A percentile compares a stretch with the other conserved stretches of the same genome.
Evolutionary conservation across 1,140 invertebrate species (phyloP).

Genomic region (Aphaenogaster rudis): DNA sequence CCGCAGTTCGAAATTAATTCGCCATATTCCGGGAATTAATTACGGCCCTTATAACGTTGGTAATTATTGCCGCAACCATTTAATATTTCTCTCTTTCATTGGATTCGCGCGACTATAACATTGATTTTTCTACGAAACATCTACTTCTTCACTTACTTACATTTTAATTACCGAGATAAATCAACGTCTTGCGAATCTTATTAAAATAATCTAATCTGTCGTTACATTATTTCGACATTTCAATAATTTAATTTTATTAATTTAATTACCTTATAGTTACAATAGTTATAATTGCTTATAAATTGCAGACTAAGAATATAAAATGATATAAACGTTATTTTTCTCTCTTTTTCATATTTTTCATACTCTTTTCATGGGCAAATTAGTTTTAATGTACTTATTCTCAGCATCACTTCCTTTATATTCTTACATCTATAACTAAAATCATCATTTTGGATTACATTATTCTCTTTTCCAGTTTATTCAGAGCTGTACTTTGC

Average conservation of each 20-base stretch:
- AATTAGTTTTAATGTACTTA: background rate
- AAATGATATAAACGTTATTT: background rate
- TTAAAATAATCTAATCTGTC: background rate
- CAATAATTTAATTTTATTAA: background rate
- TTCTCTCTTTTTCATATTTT: background rate
- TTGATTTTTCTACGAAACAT: constrained; percentile 21
- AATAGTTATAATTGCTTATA: background rate
- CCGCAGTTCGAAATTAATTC: constrained; percentile 62
- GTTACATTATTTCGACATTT: background rate
- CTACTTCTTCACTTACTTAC: background rate
- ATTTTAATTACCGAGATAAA: background rate
- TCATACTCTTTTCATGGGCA: background rate
- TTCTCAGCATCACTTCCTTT: background rate
- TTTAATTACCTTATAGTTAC: constrained; percentile 12
- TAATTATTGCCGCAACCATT: constrained; percentile 52
- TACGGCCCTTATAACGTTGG: constrained; percentile 53
- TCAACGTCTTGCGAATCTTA: background rate
- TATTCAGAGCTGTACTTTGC: background rate
- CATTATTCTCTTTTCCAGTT: background rate
- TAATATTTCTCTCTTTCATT: constrained; percentile 39
- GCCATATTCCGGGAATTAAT: constrained; percentile 55
- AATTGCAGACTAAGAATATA: background rate
- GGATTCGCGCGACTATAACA: constrained; percentile 9
- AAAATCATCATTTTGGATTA: background rate
- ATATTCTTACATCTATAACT: background rate